Conservation (phyloP, 2,888 invertebrate genomes). For the Apamea anceps region DNA sequence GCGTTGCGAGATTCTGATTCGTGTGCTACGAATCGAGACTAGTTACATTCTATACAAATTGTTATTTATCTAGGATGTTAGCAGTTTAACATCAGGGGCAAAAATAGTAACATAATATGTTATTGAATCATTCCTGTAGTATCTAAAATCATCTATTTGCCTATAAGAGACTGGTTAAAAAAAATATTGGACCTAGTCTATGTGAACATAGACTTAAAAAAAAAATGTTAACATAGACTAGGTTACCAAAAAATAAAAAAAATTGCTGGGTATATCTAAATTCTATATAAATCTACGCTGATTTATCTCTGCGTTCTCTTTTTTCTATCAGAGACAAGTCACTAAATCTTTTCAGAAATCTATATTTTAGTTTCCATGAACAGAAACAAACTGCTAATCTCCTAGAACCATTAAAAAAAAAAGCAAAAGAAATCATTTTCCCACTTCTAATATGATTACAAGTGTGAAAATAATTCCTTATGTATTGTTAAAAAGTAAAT, state of each 20-base stretch:
- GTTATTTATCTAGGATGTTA: slow-evolving; percentile 56
- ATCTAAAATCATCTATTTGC: not conserved
- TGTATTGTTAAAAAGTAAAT: slow-evolving; percentile 70
- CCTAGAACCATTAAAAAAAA: slow-evolving; percentile 37
- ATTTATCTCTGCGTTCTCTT: not conserved
- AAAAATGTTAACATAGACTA: not conserved
- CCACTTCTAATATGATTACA: slow-evolving; percentile 49
- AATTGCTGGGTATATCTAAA: not conserved
- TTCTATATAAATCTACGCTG: not conserved
- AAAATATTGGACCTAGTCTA: not conserved
- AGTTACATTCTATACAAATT: slow-evolving; percentile 52
- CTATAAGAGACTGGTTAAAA: not conserved
- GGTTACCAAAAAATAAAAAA: not conserved
- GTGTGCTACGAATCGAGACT: slow-evolving; percentile 38
- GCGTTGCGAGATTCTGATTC: slow-evolving; percentile 57
- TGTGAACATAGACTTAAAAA: not conserved
- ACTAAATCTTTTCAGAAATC: not conserved
- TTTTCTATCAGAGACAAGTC: not conserved
- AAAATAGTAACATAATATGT: not conserved
- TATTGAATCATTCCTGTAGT: not conserved
- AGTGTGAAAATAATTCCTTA: slow-evolving; percentile 60
- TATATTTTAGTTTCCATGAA: not conserved
- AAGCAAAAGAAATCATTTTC: slow-evolving; percentile 62
- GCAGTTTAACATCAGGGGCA: slow-evolving; percentile 41
- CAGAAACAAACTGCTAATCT: slow-evolving; percentile 58